Evolutionary conservation across 2,888 invertebrate species (phyloP), one percentile per base, ranked within the genome.

Genomic region (Venustoraphidia nigricollis): DNA sequence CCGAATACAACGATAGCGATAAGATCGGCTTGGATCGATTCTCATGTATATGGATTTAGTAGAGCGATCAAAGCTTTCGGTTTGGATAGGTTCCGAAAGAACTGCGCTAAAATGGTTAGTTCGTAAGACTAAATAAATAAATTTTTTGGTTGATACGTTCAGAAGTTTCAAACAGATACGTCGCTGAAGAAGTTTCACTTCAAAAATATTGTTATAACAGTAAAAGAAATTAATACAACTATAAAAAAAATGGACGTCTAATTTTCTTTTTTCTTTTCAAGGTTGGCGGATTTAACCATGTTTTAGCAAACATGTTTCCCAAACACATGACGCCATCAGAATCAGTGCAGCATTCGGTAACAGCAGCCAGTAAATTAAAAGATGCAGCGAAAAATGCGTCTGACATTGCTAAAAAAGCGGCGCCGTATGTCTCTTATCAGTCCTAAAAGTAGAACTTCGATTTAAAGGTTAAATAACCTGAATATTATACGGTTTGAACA

Each of bases 61-160:
- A 70, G 84, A 48, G 85, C 93, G 8, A 89, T 95, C 55, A 81
- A 91, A 53, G 85, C 86, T 8, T 94, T 93, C 67, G 94, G 92
- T 2, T 71, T 88, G 53, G 92, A 93, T 52, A 73, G 93, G 52
- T 94, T 92, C 67, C 83, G 83, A 61, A 86, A 87, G 61, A 93
- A 94, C 63, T 84, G 86, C 58, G 64, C 67, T 36, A 85, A 90
- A 68, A 88, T 92, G 71, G 80, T 83, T 51, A 69, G 66, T 55
- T 27, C 27, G 4, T 4, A 2, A 17, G 4, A 17, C 4, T n/a
- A n/a, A n/a, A n/a, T n/a, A n/a, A n/a, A n/a, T n/a, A n/a, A n/a
- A n/a, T n/a, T n/a, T n/a, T n/a, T n/a, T n/a, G n/a, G n/a, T n/a
- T n/a, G n/a, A n/a, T n/a, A n/a, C n/a, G n/a, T n/a, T n/a, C n/a